A percentile compares a stretch with the other conserved stretches of the same genome.
Evolutionary conservation across 35 echinoderm and acorn worm species (phyloP).

Genomic region (Eucidaris tribuloides): DNA sequence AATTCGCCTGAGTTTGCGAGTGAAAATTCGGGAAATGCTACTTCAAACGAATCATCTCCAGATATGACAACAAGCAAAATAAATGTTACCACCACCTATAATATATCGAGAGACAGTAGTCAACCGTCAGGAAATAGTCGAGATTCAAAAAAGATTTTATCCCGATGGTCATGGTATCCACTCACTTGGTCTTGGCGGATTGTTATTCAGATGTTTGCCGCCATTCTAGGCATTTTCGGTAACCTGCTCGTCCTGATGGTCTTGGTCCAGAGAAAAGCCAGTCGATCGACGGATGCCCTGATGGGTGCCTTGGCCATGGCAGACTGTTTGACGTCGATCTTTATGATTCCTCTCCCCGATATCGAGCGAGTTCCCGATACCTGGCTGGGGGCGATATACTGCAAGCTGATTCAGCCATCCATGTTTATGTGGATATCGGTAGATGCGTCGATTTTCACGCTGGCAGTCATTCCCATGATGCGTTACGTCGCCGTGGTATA

Average conservation of each 20-base stretch:
- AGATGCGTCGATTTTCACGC: not conserved
- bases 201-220: too few relatives aligned
- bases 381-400: not conserved
- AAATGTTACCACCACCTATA: too few relatives aligned
- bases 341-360: not conserved
- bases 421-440: not conserved
- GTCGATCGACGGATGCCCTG: not conserved
- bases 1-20: too few relatives aligned
- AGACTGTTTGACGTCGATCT: not conserved
- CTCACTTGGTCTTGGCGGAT: too few relatives aligned
- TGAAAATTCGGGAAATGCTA: too few relatives aligned
- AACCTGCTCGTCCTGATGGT: not conserved
- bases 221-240: not conserved
- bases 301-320: not conserved
- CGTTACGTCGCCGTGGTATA: not conserved
- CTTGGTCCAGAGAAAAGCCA: not conserved
- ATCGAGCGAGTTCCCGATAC: not conserved
- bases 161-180: too few relatives aligned
- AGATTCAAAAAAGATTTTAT: too few relatives aligned
- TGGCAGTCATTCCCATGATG: not conserved
- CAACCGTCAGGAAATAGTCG: too few relatives aligned
- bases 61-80: too few relatives aligned
- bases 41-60: too few relatives aligned
- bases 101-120: too few relatives aligned
- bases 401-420: not conserved